Base-by-base conservation (phyloP, 2,113 vertebrate genomes). In the Seriola aureovittata region DNA sequence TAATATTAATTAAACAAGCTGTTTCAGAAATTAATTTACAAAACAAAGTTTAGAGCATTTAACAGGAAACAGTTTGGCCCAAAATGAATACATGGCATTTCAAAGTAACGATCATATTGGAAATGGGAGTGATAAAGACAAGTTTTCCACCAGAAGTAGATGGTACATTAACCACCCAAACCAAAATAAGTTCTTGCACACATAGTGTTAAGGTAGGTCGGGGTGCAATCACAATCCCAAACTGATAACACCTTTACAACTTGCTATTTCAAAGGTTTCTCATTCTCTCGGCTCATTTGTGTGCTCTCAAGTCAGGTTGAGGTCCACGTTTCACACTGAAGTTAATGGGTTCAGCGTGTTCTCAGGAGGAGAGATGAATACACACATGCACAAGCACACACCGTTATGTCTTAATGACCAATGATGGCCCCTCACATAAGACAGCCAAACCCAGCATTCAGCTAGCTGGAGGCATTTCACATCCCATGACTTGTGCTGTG, bases 401-500 rank as follows among this genome's bases (percentile, higher is more conserved):
- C 23, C 6, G 21, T 70, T 21, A 12, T 46, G 29, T 80, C 75
- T 76, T 74, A 40, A 70, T 77, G 32, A 73, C 34, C 25, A 71
- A 60, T 40, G 57, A 66, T 42, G 65, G 40, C 40, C 58, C n/a
- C 52, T 75, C 36, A 36, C 63, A 70, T 80, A 16, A 70, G 44
- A 67, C 58, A 73, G 80, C 72, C 81, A 82, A 87, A 85, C 44
- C 64, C 77, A 78, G 70, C 44, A 14, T 68, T 79, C 66, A 69
- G 63, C 65, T 8, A n/a, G 62, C 71, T 3, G 60, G 44, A 86
- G 90, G 84, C 78, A 89, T 93, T 93, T 94, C 82, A 73, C 81
- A 75, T 87, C 89, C 75, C 81, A 76, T 89, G 83, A 82, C 82
- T 68, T 57, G 63, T 23, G 12, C 40, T 59, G 62, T 8, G 9